These are phyloP conservation scores for Coracopsis vasa DNA, from an alignment of 2,113 vertebrate genomes.

Conservation along the genomic window DNA sequence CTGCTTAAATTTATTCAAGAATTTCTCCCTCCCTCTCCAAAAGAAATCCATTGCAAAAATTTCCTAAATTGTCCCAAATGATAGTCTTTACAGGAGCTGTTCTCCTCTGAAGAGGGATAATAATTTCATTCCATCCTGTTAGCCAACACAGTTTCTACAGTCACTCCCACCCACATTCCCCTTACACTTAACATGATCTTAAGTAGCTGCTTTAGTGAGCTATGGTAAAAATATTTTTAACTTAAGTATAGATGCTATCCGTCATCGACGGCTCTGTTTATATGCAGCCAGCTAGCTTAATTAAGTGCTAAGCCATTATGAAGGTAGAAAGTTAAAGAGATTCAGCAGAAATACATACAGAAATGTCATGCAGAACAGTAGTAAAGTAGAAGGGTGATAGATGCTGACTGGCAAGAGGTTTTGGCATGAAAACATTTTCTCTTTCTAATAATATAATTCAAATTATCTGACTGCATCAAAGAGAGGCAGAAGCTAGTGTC, in stretches of 20 bases:
- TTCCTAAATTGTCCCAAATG: not conserved
- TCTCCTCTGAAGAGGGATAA: not conserved
- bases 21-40: not conserved
- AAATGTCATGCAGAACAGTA: not conserved
- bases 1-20: not conserved
- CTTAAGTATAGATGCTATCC: not conserved
- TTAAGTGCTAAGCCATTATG: not conserved
- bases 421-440: not conserved
- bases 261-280: not conserved
- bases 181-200: not conserved
- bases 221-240: not conserved
- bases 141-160: not conserved
- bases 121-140: not conserved
- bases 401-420: not conserved
- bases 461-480: slow-evolving; percentile 23
- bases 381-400: not conserved
- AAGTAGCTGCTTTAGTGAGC: not conserved
- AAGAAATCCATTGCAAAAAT: not conserved
- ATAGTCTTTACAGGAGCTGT: not conserved
- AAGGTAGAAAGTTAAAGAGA: not conserved
- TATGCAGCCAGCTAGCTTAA: not conserved
- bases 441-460: not conserved
- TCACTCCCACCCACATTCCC: not conserved
- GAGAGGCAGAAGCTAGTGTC: not conserved
- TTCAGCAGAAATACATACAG: not conserved